Percentiles rank a stretch among this genome's conserved stretches.
Evolutionary conservation across 1,140 invertebrate genomes (phyloP).

Genomic region (Stegodyphus mimosarum): DNA sequence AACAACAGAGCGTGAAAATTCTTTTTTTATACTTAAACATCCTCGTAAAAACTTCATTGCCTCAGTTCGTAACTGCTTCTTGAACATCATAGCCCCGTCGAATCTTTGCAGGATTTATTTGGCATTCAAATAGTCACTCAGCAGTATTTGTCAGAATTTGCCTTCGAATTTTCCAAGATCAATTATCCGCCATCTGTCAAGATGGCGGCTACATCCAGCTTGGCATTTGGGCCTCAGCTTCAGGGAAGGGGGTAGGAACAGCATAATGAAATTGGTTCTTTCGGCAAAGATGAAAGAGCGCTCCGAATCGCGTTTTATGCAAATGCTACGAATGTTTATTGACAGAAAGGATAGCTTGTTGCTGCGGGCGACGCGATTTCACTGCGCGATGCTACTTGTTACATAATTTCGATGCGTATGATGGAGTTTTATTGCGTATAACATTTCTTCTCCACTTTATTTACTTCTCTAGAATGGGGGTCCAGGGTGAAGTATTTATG

Average conservation of each 20-base stretch:
- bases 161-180: too few relatives aligned
- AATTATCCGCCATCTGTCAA: neutral
- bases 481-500: conserved; percentile 25
- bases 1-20: too few relatives aligned
- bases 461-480: neutral
- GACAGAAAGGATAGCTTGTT: conserved; percentile 42
- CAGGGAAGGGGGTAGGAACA: neutral
- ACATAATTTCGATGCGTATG: conserved; percentile 17
- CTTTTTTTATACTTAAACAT: too few relatives aligned
- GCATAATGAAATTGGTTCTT: conserved; percentile 51
- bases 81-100: too few relatives aligned
- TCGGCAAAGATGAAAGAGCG: conserved; percentile 37
- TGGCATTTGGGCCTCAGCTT: neutral
- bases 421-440: conserved; percentile 33
- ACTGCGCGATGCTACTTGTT: conserved; percentile 7
- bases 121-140: too few relatives aligned
- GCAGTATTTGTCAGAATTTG: too few relatives aligned
- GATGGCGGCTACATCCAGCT: neutral
- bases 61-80: too few relatives aligned
- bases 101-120: too few relatives aligned
- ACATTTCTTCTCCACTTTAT: conserved; percentile 29
- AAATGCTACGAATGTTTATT: conserved; percentile 44
- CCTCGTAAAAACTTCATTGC: too few relatives aligned
- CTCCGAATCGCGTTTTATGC: conserved; percentile 46
- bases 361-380: conserved; percentile 31